A percentile compares a stretch with the other conserved stretches of the same genome.
Conservation (phyloP, 2,797 vertebrate genomes). For the Manis crassicaudata region DNA sequence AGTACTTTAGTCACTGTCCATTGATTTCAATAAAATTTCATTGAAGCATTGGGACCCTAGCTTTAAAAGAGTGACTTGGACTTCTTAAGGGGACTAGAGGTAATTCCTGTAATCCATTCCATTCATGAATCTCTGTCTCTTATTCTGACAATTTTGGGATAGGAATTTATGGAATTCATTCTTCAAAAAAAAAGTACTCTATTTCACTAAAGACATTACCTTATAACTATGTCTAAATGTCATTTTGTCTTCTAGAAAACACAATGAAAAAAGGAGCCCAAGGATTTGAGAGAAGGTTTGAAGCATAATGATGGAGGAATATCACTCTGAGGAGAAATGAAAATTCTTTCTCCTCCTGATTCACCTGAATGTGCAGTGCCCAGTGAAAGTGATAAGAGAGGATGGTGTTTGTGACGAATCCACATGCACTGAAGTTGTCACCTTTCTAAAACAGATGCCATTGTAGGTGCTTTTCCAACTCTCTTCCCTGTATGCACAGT, state of each 20-base stretch:
- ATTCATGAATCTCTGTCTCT: not conserved
- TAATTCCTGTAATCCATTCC: not conserved
- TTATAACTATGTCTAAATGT: slow-evolving; percentile 14
- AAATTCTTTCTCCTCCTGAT: not conserved
- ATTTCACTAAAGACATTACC: not conserved
- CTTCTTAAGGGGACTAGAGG: not conserved
- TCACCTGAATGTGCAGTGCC: not conserved
- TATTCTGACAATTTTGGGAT: not conserved
- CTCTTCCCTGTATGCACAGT: not conserved
- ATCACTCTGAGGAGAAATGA: not conserved
- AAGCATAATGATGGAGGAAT: not conserved
- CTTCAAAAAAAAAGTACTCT: not conserved
- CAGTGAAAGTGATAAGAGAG: not conserved
- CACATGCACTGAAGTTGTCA: too few relatives aligned
- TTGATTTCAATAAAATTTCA: not conserved
- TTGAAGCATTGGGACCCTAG: not conserved
- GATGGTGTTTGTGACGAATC: not conserved
- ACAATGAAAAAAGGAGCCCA: not conserved
- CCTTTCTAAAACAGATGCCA: not conserved
- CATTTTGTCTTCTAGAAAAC: slow-evolving; percentile 40
- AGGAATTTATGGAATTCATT: not conserved
- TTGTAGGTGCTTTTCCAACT: not conserved
- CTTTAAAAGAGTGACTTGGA: not conserved
- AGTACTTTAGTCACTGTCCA: not conserved
- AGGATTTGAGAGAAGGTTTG: not conserved